These are phyloP conservation scores for Gisinianus flammeolus DNA, from an alignment of 2,888 invertebrate species.

Conservation along the genomic window DNA sequence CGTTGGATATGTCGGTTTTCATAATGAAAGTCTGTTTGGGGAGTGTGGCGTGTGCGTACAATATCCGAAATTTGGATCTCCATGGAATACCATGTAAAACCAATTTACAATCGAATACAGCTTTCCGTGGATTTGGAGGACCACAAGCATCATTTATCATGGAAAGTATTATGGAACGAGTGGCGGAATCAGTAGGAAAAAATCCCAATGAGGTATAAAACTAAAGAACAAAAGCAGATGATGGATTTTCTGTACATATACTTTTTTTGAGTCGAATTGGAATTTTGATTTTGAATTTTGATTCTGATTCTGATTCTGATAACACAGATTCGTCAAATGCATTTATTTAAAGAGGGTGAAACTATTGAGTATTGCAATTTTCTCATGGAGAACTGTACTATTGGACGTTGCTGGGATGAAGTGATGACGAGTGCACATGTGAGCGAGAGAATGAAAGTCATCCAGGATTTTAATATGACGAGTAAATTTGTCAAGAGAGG, in stretches of 20 bases:
- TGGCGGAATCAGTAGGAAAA: slow-evolving; percentile 1
- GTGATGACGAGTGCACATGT: slow-evolving; percentile 74
- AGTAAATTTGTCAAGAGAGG: slow-evolving; percentile 59
- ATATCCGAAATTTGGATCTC: slow-evolving; percentile 48
- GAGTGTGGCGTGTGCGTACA: slow-evolving; percentile 77
- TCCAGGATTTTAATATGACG: slow-evolving; percentile 72
- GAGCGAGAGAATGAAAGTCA: slow-evolving; percentile 64
- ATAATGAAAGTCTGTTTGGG: slow-evolving; percentile 42
- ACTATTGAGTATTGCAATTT: slow-evolving; percentile 78
- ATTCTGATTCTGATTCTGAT: too few relatives aligned
- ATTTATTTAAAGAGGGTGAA: slow-evolving; percentile 81
- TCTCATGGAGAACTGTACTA: slow-evolving; percentile 72
- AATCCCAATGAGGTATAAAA: background rate
- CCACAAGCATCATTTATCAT: slow-evolving; percentile 89
- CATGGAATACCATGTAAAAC: slow-evolving; percentile 67
- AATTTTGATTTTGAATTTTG: too few relatives aligned
- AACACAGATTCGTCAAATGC: slow-evolving; percentile 70
- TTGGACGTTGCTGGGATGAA: slow-evolving; percentile 79
- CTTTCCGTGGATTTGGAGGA: slow-evolving; percentile 89
- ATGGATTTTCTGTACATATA: too few relatives aligned
- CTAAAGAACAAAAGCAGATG: too few relatives aligned
- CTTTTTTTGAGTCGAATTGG: too few relatives aligned
- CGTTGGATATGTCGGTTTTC: slow-evolving; percentile 76
- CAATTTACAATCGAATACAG: slow-evolving; percentile 79
- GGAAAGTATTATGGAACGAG: slow-evolving; percentile 74